A percentile compares a stretch with the other conserved stretches of the same genome.
Evolutionary conservation across 2,113 vertebrate species (phyloP).

Genomic region (Pipra filicauda): DNA sequence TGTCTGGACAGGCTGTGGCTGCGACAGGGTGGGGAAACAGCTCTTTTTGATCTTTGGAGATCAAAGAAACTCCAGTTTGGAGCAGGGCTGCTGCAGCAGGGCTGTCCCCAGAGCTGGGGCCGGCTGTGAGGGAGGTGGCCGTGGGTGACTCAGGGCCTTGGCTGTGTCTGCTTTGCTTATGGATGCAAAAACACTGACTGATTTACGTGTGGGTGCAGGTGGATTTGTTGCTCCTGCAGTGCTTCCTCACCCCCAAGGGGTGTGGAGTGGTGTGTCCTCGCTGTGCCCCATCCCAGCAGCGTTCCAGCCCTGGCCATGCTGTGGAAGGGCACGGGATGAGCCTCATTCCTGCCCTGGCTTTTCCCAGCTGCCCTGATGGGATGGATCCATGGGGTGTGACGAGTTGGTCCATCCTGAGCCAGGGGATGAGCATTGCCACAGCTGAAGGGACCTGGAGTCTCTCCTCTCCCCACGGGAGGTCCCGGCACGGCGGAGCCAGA

Average conservation of each 20-base stretch:
- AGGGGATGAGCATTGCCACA: too few species aligned
- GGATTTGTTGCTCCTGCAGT: neutral
- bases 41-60: neutral
- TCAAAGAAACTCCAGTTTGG: neutral
- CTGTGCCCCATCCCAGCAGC: neutral
- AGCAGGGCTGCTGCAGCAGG: neutral
- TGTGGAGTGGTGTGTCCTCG: neutral
- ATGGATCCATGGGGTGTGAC: fast-evolving
- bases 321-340: fast-evolving
- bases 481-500: fast-evolving
- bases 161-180: neutral
- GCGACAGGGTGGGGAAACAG: fast-evolving
- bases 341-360: neutral
- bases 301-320: fast-evolving
- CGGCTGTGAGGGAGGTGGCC: neutral
- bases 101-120: neutral
- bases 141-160: neutral
- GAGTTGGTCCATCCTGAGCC: neutral
- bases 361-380: neutral
- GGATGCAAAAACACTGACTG: neutral
- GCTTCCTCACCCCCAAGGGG: neutral
- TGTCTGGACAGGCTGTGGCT: fast-evolving
- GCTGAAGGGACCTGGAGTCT: neutral
- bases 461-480: neutral
- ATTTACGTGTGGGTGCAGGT: neutral